phyloP scores from a whole-genome alignment of 2,113 vertebrate genomes.

The Bothrops jararaca region DNA sequence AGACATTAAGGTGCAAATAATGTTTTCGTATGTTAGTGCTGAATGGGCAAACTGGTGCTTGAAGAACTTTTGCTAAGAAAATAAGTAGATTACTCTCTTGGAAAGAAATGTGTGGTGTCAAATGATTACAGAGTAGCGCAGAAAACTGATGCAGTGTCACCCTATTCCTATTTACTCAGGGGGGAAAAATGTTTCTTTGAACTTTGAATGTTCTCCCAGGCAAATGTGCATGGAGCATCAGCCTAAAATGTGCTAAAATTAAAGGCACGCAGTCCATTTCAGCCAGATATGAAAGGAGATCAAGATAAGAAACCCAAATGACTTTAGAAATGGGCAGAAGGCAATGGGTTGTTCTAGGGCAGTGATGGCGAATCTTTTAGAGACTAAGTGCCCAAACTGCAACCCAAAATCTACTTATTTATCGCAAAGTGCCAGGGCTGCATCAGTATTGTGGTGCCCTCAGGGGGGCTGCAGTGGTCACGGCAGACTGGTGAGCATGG shows the following conservation, averaged over 20 bases:
- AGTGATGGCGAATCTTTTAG: too few relatives aligned
- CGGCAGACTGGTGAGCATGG: too few relatives aligned
- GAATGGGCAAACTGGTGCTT: neutral
- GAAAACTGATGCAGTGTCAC: neutral
- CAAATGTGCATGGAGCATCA: neutral
- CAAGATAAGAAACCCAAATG: neutral
- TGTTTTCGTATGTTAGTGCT: neutral
- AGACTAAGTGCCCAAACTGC: too few relatives aligned
- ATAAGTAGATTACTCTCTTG: neutral
- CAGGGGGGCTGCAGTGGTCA: too few relatives aligned
- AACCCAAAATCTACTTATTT: too few relatives aligned
- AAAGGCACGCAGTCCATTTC: neutral
- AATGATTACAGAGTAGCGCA: neutral
- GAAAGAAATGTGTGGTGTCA: neutral
- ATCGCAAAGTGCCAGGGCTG: too few relatives aligned
- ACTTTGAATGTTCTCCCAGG: neutral
- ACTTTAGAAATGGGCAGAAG: neutral
- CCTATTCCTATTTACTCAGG: neutral
- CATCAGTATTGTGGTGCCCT: too few relatives aligned
- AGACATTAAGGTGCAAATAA: neutral
- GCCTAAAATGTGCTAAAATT: neutral
- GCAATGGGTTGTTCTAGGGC: neutral
- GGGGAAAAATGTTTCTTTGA: neutral
- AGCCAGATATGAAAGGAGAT: neutral
- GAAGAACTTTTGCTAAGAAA: neutral